These are phyloP conservation scores for Lethocerus indicus DNA, from an alignment of 1,140 invertebrate species.

Conservation along the genomic window DNA sequence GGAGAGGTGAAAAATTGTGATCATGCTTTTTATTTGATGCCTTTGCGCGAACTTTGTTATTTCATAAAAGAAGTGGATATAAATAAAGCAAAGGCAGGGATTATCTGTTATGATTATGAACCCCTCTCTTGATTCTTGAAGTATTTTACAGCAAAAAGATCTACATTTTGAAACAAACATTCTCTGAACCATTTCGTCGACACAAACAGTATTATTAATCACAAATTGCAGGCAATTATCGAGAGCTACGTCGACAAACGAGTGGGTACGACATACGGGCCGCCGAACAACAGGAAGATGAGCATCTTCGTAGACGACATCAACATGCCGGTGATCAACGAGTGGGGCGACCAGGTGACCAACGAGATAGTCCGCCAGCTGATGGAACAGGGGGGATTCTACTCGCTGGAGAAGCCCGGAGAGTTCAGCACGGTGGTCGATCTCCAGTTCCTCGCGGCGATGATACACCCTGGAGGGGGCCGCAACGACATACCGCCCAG, in stretches of 20 bases:
- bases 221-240: slow-evolving; percentile 46
- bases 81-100: too few relatives aligned
- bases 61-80: too few relatives aligned
- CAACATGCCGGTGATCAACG: slow-evolving; percentile 80
- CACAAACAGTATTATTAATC: too few relatives aligned
- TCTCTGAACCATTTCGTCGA: too few relatives aligned
- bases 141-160: too few relatives aligned
- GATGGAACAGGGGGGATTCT: slow-evolving; percentile 70
- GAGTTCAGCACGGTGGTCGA: slow-evolving; percentile 67
- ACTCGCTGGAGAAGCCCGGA: slow-evolving; percentile 63
- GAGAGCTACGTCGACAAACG: slow-evolving; percentile 82
- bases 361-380: slow-evolving; percentile 81
- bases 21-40: too few relatives aligned
- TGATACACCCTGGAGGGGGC: slow-evolving; percentile 84
- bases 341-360: slow-evolving; percentile 83
- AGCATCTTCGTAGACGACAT: slow-evolving; percentile 82
- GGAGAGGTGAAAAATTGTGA: too few relatives aligned
- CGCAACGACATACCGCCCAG: slow-evolving; percentile 76
- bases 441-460: slow-evolving; percentile 64
- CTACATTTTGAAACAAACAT: too few relatives aligned
- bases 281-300: slow-evolving; percentile 62
- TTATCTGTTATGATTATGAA: too few relatives aligned
- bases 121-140: too few relatives aligned
- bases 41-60: too few relatives aligned
- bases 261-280: slow-evolving; percentile 70